Evolutionary conservation across 2,113 vertebrate species (phyloP).

Genomic region (Ellobius talpinus): DNA sequence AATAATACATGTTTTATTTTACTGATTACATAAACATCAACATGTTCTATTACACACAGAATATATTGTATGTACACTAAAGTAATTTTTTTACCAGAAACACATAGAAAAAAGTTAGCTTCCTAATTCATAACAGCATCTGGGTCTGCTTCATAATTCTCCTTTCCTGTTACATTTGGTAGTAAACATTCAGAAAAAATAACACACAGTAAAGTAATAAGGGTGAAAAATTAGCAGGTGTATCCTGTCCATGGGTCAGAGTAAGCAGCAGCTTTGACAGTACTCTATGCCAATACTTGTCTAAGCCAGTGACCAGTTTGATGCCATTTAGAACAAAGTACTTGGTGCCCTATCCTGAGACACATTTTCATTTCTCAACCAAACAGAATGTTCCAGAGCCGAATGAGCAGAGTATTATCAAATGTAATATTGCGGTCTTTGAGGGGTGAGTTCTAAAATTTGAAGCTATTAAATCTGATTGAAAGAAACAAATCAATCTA

Average conservation of each 20-base stretch:
- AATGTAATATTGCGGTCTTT: conserved; percentile 45
- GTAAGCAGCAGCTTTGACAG: conserved; percentile 48
- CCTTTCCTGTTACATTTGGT: background rate
- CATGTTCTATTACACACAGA: background rate
- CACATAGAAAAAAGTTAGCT: background rate
- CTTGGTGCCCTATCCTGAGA: conserved; percentile 60
- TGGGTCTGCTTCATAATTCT: background rate
- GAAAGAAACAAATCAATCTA: conserved; percentile 68
- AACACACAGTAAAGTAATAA: background rate
- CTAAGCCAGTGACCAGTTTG: conserved; percentile 55
- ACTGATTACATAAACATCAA: background rate
- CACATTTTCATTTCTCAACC: conserved; percentile 78
- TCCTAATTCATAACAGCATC: background rate
- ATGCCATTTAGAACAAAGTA: conserved; percentile 62
- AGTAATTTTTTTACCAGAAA: background rate
- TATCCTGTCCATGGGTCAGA: background rate
- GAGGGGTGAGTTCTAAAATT: conserved; percentile 74
- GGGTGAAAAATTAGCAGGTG: background rate
- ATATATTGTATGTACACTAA: background rate
- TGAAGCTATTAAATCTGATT: conserved; percentile 66
- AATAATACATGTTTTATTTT: conserved; percentile 41
- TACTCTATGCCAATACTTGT: conserved; percentile 57
- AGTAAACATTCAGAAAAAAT: background rate
- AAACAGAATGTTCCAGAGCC: conserved; percentile 65
- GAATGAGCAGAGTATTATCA: conserved; percentile 59